Evolutionary conservation across 2,113 vertebrate genomes (phyloP).

Genomic region (Anhinga anhinga): DNA sequence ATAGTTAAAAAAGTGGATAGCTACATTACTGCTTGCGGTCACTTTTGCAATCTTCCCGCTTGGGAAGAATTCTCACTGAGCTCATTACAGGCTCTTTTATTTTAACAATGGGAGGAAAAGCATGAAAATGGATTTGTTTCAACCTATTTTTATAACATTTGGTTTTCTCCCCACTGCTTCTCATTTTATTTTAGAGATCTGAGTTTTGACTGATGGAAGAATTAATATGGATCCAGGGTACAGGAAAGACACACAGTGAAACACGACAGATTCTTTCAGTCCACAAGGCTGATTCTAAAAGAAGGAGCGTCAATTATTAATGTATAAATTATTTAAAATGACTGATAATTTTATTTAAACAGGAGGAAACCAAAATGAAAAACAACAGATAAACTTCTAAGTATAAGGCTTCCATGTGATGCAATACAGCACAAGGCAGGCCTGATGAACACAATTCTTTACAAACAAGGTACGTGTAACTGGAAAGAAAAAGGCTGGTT

Average conservation of each 20-base stretch:
- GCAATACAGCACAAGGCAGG: background rate
- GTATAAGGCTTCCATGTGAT: background rate
- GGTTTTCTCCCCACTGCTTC: background rate
- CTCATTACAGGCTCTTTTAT: background rate
- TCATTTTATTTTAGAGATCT: background rate
- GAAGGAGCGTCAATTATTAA: background rate
- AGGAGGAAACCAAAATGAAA: background rate
- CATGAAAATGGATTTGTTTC: conserved; percentile 35
- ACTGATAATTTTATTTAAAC: background rate
- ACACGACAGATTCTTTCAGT: background rate
- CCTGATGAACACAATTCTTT: background rate
- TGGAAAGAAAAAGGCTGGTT: background rate
- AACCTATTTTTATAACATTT: conserved; percentile 22
- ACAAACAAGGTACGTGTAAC: background rate
- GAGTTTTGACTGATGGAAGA: background rate
- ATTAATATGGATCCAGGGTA: background rate
- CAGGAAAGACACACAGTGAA: background rate
- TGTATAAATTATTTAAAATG: background rate
- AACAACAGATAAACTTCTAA: background rate
- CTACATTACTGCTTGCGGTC: background rate
- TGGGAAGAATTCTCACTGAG: background rate
- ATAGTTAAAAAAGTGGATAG: background rate
- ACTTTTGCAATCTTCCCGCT: background rate
- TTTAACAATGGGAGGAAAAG: background rate
- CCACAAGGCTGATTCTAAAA: background rate